Base-by-base conservation (phyloP, 2,888 invertebrate genomes). In the Eristalis tenax region DNA sequence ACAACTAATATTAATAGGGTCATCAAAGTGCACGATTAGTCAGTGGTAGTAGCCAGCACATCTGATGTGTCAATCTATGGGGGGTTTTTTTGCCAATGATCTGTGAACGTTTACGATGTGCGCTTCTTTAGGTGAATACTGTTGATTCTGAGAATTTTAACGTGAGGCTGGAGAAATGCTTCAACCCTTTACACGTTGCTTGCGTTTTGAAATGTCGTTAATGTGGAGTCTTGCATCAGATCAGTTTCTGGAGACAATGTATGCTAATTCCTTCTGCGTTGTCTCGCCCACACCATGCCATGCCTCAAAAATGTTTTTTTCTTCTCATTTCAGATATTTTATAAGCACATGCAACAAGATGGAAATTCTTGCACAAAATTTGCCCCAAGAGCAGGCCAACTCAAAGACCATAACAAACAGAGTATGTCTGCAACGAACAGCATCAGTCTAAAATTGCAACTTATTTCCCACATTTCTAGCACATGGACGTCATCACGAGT, bases 401-500 rank as follows among this genome's bases (percentile, higher is more conserved):
- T 90, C 90, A 15, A 93, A 93, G 87, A 92, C 92, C 1, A 93
- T 93, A 2, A 93, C 92, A 82, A 92, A 91, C 75, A 91, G 92
- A 66, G 90, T 89, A 88, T 71, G 38, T 23, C n/a, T 35, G 15
- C 2, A 64, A 2, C 18, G 18, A 18, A 66, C 26, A 2, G n/a
- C 22, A 18, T 10, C 5, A 28, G n/a, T 23, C 22, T 5, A 13
- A 0, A 38, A 26, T 23, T 26, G 3, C n/a, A 10, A 59, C 1
- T 59, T 15, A 22, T 61, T 28, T 6, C n/a, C 23, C 28, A 3
- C n/a, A 63, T 22, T 18, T 11, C 0, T 80, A 94, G 90, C 94
- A 94, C 90, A 94, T 94, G 73, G 95, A 95, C 86, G 92, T 94
- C 8, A 92, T 96, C 28, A 93, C 95, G 64, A 94, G 94, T 23